Base-by-base conservation (phyloP, 2,888 invertebrate species). In the Aphidoletes aphidimyza region DNA sequence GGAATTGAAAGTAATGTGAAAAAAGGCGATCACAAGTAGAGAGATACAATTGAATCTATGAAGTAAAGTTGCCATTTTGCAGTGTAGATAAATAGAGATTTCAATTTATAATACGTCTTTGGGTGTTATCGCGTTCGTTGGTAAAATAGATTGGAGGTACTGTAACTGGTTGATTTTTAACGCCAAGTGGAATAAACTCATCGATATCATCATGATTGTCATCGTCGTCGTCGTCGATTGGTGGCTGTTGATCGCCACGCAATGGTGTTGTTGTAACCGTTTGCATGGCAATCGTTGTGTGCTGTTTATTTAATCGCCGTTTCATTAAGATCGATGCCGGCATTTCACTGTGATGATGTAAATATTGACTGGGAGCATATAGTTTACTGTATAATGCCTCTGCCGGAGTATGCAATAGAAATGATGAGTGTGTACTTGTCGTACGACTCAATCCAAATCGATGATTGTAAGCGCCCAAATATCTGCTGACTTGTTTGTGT, bases 211-310 rank as follows among this genome's bases (percentile, higher is more conserved):
- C 69, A 84, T 84, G 36, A 36, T 54, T 49, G 22, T 81, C 84
- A 11, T 84, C 84, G 45, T n/a, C n/a, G n/a, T n/a, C n/a, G n/a
- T n/a, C n/a, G n/a, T 85, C 54, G 17, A 59, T 37, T 83, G 39
- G 83, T 59, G 85, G 85, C 17, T 59, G 83, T 34, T 85, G 85
- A 59, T 85, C 85, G 22, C 85, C 85, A 83, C 85, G 85, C n/a
- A 83, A 22, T 17, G 85, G 54, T 45, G 85, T 85, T 34, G 83
- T 39, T 11, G 42, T 34, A 37, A 81, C 11, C n/a, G 36, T 37
- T 69, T 30, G 34, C 39, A 37, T 37, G 8, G 81, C 54, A 54
- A 19, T 37, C 37, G 81, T 81, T 37, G n/a, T n/a, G 8, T 17
- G n/a, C 6, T 19, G 8, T 69, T 69, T 69, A 30, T 3, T 30